Conservation (phyloP, 2,888 invertebrate genomes). For the Trypoxylon attenuatum region DNA sequence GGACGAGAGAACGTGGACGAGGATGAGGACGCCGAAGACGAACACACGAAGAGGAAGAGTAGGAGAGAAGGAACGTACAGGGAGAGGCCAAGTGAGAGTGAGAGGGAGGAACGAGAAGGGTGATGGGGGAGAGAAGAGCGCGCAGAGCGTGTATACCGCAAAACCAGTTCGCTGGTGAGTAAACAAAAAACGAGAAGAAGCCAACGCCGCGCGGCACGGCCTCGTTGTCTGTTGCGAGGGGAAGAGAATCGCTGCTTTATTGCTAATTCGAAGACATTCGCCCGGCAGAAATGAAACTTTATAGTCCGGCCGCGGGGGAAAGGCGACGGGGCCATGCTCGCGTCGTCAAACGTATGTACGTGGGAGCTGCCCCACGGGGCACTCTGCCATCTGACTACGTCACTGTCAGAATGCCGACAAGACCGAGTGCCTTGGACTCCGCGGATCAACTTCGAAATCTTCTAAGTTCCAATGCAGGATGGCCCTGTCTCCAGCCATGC, state of each 20-base stretch:
- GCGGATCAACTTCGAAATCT: conserved; percentile 29
- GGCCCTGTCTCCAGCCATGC: conserved; percentile 11
- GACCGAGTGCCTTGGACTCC: conserved; percentile 28
- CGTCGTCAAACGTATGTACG: conserved; percentile 48
- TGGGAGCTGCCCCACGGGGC: conserved; percentile 41
- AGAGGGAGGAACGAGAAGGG: too few relatives aligned
- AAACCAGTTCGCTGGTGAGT: conserved; percentile 74
- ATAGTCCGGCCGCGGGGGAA: conserved; percentile 64
- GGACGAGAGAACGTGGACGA: conserved; percentile 26
- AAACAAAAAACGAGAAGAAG: conserved; percentile 73
- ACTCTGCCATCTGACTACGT: conserved; percentile 21
- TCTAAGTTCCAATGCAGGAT: conserved; percentile 8
- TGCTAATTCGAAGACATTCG: conserved; percentile 72
- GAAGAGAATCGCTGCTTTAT: conserved; percentile 68
- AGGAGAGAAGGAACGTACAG: not conserved
- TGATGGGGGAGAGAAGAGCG: too few relatives aligned
- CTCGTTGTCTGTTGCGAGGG: conserved; percentile 63
- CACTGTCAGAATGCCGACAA: conserved; percentile 33
- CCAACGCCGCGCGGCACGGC: conserved; percentile 64
- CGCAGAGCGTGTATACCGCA: conserved; percentile 65
- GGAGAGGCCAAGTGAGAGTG: too few relatives aligned
- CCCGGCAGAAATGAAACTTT: conserved; percentile 69
- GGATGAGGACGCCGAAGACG: conserved; percentile 36
- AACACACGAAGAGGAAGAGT: conserved; percentile 21
- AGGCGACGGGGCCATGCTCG: conserved; percentile 32